Evolutionary conservation across 2,888 invertebrate genomes (phyloP).

Genomic region (Pseudanteris insignis): DNA sequence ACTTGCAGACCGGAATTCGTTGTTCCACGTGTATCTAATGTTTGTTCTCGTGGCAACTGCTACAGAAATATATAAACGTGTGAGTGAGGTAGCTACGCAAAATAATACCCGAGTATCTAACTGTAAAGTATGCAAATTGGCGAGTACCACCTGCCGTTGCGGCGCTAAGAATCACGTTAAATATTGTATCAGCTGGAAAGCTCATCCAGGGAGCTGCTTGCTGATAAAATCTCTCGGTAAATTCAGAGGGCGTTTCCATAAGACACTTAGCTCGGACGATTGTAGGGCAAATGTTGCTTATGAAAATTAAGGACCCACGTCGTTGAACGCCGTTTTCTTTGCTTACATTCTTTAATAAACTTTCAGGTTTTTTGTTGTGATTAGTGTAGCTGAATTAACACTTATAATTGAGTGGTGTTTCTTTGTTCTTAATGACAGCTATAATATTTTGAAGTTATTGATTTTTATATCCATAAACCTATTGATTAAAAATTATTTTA

Average conservation of each 20-base stretch:
- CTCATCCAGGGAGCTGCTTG: slow-evolving; percentile 18
- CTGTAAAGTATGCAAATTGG: slow-evolving; percentile 39
- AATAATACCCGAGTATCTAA: slow-evolving; percentile 37
- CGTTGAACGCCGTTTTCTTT: too few species aligned
- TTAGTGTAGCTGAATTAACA: too few species aligned
- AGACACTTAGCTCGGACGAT: slow-evolving; percentile 12
- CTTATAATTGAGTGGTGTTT: too few species aligned
- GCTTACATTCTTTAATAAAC: too few species aligned
- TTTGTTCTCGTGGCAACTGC: slow-evolving; percentile 36
- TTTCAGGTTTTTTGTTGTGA: too few species aligned
- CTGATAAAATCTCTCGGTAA: slow-evolving; percentile 23
- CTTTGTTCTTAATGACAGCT: too few species aligned
- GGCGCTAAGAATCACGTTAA: slow-evolving; percentile 58
- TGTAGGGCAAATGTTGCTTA: slow-evolving; percentile 16
- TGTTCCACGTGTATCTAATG: slow-evolving; percentile 32
- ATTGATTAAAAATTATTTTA: too few species aligned
- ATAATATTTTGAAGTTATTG: too few species aligned
- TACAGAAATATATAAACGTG: slow-evolving; percentile 22
- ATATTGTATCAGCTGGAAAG: slow-evolving; percentile 52
- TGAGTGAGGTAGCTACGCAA: slow-evolving; percentile 7
- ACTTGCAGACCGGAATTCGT: slow-evolving; percentile 35
- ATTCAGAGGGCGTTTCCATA: slow-evolving; percentile 18
- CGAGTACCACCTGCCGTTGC: slow-evolving; percentile 40
- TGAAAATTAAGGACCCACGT: too few species aligned
- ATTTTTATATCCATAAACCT: too few species aligned